phyloP scores from a whole-genome alignment of 2,888 invertebrate genomes.

The Dolichopus griseipennis region DNA sequence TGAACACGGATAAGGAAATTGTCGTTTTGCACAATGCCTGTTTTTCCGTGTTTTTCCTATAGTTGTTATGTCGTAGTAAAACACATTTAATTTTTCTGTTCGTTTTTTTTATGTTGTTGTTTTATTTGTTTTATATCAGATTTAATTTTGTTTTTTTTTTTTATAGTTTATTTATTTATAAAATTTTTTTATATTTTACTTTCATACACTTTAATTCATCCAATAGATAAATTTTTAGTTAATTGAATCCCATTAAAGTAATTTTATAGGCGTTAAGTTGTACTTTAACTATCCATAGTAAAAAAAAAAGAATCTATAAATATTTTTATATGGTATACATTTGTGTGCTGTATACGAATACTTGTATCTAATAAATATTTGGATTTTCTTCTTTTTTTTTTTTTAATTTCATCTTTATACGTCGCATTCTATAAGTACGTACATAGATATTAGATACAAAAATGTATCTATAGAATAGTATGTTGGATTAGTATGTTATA shows the following conservation, averaged over 20 bases:
- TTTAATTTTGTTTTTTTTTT: no score
- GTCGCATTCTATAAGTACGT: no score
- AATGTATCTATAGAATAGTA: no score
- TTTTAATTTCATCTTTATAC: no score
- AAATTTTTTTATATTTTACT: background rate
- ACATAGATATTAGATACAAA: no score
- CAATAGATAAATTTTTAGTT: constrained; percentile 31
- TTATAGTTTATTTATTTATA: background rate
- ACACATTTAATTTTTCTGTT: no score
- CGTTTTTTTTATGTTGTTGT: background rate
- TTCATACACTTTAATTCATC: background rate
- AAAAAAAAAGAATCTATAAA: no score
- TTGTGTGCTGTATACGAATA: no score
- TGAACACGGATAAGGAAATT: constrained; percentile 6
- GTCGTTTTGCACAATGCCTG: background rate
- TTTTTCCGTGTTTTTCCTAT: background rate
- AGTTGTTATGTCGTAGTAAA: background rate
- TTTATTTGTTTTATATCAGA: background rate
- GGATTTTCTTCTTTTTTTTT: no score
- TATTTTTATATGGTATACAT: no score
- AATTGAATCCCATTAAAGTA: constrained; percentile 46
- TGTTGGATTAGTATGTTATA: no score
- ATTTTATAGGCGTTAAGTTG: constrained; percentile 43
- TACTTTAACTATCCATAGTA: background rate
- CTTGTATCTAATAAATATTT: no score